Evolutionary conservation across 2,797 vertebrate genomes (phyloP), one percentile per base, ranked within the genome.

Genomic region (Spinibarbus caldwelli): DNA sequence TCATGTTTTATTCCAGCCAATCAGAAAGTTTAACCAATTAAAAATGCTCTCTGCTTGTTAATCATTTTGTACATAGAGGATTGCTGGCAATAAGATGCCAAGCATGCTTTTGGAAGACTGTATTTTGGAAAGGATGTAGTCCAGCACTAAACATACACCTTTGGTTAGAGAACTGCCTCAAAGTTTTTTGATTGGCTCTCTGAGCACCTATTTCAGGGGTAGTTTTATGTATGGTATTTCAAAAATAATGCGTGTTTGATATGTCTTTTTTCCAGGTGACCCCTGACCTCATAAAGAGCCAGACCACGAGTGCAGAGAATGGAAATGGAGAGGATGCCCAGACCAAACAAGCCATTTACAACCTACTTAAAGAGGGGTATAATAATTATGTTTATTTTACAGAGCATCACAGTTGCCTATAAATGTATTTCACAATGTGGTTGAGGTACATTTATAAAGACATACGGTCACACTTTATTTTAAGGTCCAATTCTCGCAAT

Each of bases 311-410:
- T 88, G 87, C 1, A 59, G 92, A 93, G 5, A 81, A 90, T 0
- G 68, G 90, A 82, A 91, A 88, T 72, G 89, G 59, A 45, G 93
- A 91, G 7, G 96, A 97, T 31, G 90, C 93, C 72, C 92, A 93
- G 26, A 84, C 92, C 59, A 96, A 95, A 76, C 94, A 95, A 72
- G 86, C 93, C 36, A 92, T 96, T 90, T 96, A 95, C 85, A 91
- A 91, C 88, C 93, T 95, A 89, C 91, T 96, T 57, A 96, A 94
- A 92, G 96, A 97, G 0, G 94, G 96, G 97, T 99, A 91, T 92
- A 70, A 29, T 78, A 41, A 62, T 66, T 4, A 6, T 73, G 0
- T 70, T 80, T 70, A 47, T 0, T 21, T 68, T 21, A 43, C 1
- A 47, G 34, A 29, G 17, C 67, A n/a, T 15, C 1, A 43, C 29